Evolutionary conservation across 2,888 invertebrate genomes (phyloP).

Genomic region (Drosophila trichaetosa): DNA sequence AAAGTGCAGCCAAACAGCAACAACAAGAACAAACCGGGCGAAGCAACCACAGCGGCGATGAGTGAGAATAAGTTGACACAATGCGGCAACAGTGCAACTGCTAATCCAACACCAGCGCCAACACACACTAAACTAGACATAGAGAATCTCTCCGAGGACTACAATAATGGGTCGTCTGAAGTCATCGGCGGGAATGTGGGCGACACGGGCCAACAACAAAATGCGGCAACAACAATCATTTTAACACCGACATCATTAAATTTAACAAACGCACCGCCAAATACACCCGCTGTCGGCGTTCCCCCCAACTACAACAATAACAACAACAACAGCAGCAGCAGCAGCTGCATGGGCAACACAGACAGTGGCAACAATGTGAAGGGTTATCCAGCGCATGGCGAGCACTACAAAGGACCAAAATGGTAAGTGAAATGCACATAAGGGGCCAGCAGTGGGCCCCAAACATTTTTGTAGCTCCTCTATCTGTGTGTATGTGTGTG

Average conservation of each 20-base stretch:
- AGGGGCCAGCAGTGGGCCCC: slow-evolving; percentile 25
- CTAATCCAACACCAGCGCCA: slow-evolving; percentile 35
- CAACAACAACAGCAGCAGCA: slow-evolving; percentile 18
- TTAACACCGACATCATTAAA: slow-evolving; percentile 83
- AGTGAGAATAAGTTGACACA: slow-evolving; percentile 69
- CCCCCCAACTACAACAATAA: slow-evolving; percentile 38
- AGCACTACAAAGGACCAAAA: slow-evolving; percentile 82
- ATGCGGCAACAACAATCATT: slow-evolving; percentile 81
- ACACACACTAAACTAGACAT: slow-evolving; percentile 82
- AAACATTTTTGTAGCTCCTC: slow-evolving; percentile 26
- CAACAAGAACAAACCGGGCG: not conserved
- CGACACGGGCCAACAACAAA: slow-evolving; percentile 65
- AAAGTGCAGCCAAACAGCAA: slow-evolving; percentile 48
- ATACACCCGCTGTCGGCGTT: slow-evolving; percentile 41
- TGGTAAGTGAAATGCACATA: slow-evolving; percentile 80
- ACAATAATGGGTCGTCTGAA: slow-evolving; percentile 54
- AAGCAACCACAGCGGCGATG: slow-evolving; percentile 22
- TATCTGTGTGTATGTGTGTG: slow-evolving; percentile 2
- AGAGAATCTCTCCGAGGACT: slow-evolving; percentile 74
- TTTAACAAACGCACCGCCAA: slow-evolving; percentile 71
- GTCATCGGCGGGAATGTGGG: slow-evolving; percentile 17
- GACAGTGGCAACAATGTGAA: slow-evolving; percentile 49
- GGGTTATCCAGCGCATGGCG: slow-evolving; percentile 52
- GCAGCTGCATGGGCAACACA: slow-evolving; percentile 21
- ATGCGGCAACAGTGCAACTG: slow-evolving; percentile 40